Evolutionary conservation across 2,797 vertebrate species (phyloP).

Genomic region (Staurois parvus): DNA sequence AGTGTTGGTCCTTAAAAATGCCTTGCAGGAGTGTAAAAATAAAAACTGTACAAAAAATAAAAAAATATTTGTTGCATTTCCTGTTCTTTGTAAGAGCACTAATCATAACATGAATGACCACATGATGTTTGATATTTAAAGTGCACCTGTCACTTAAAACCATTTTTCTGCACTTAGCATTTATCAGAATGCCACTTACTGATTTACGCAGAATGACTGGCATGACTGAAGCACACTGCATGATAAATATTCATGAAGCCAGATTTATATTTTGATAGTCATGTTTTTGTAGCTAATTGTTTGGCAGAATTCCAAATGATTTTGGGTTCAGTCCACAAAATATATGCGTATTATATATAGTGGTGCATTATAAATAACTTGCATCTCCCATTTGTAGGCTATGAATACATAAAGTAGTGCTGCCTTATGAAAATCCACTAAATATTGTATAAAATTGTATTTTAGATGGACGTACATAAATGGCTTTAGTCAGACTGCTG

Average conservation of each 20-base stretch:
- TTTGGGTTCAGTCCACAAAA: background rate
- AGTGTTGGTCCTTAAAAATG: slow-evolving; percentile 5
- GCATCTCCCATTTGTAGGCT: background rate
- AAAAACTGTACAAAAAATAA: slow-evolving; percentile 43
- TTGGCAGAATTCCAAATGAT: background rate
- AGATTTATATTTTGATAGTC: background rate
- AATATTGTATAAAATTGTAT: background rate
- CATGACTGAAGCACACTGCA: background rate
- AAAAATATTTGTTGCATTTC: slow-evolving; percentile 29
- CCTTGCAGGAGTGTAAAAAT: slow-evolving; percentile 31
- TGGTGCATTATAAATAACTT: background rate
- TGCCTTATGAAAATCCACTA: background rate
- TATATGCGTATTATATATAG: background rate
- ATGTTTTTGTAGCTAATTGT: background rate
- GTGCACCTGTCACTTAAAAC: slow-evolving; percentile 11
- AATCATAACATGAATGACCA: slow-evolving; percentile 17
- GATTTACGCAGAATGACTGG: background rate
- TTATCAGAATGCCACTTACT: background rate
- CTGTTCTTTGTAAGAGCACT: slow-evolving; percentile 33
- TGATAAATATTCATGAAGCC: background rate
- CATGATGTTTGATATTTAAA: background rate
- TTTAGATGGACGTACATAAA: background rate
- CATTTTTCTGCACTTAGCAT: background rate
- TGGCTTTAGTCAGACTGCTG: background rate
- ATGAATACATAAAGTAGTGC: background rate